Conservation (phyloP, 2,797 vertebrate genomes). For the Dallia pectoralis region DNA sequence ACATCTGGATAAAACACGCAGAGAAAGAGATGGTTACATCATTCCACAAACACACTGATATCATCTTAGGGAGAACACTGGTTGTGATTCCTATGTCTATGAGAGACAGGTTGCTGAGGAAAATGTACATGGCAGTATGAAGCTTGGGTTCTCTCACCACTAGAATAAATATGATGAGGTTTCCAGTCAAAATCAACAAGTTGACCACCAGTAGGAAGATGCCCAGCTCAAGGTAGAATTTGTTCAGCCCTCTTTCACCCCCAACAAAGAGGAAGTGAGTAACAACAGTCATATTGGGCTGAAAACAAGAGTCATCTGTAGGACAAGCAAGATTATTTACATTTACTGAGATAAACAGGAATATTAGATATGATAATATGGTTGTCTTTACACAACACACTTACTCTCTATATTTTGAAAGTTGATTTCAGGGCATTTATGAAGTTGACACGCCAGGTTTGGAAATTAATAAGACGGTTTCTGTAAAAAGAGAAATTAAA, state of each 20-base stretch:
- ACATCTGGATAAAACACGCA: not conserved
- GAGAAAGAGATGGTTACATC: not conserved
- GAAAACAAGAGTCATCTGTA: not conserved
- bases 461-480: too few species aligned
- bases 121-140: conserved; percentile 21
- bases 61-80: conserved; percentile 19
- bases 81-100: conserved; percentile 17
- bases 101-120: conserved; percentile 8
- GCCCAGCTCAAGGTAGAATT: not conserved
- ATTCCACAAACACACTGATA: conserved; percentile 9
- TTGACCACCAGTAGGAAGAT: conserved; percentile 7
- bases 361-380: too few species aligned
- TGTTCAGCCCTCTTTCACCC: not conserved
- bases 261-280: too few species aligned
- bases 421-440: too few species aligned
- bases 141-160: conserved; percentile 4
- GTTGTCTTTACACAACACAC: too few species aligned
- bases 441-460: too few species aligned
- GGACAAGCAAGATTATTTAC: not conserved
- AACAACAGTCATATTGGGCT: not conserved
- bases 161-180: not conserved
- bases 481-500: too few species aligned
- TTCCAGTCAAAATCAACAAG: conserved; percentile 4
- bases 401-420: too few species aligned
- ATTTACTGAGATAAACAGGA: too few species aligned